These are phyloP conservation scores for Creontiades dilutus DNA, from an alignment of 2,888 invertebrate species.

Conservation along the genomic window DNA sequence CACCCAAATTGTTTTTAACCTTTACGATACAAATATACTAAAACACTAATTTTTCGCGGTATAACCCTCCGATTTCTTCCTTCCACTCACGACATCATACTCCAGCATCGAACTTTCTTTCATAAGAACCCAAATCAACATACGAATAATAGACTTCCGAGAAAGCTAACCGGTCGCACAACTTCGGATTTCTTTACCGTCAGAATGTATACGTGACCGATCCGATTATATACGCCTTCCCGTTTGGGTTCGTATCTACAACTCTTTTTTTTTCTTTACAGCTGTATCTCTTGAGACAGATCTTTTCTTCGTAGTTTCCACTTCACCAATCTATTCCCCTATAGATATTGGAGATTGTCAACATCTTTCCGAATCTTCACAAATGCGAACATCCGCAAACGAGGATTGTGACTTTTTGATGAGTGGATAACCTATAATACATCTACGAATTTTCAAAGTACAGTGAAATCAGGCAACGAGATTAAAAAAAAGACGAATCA, in stretches of 20 bases:
- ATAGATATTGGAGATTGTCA: no score
- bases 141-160: conserved; percentile 28
- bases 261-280: neutral
- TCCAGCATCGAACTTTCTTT: conserved; percentile 18
- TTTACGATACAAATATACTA: no score
- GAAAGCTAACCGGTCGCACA: conserved; percentile 24
- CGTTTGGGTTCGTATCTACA: neutral
- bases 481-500: no score
- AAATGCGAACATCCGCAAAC: no score
- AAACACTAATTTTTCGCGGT: neutral
- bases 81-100: neutral
- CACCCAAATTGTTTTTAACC: no score
- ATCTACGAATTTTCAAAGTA: no score
- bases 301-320: neutral
- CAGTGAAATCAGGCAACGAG: no score
- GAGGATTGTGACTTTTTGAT: no score
- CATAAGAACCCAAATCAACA: conserved; percentile 25
- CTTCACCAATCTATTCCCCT: neutral
- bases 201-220: conserved; percentile 31
- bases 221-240: conserved; percentile 7
- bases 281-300: neutral
- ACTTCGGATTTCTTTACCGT: neutral
- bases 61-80: neutral
- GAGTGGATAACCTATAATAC: no score
- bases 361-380: no score